Conservation (phyloP, 1,140 invertebrate species). For the Drosophila quadrilineata region DNA sequence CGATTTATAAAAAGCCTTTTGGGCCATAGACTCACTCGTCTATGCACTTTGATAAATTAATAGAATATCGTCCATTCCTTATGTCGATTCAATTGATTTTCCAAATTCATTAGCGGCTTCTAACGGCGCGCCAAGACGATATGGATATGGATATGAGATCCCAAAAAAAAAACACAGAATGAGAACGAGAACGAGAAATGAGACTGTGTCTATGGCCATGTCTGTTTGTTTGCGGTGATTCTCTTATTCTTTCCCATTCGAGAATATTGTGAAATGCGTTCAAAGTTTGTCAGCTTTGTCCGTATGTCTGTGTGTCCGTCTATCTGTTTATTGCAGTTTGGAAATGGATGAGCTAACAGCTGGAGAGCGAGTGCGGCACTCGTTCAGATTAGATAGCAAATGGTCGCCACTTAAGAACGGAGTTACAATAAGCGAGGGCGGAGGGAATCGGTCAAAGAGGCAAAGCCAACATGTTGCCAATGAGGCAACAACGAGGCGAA, state of each 20-base stretch:
- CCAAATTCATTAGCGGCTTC: conserved; percentile 69
- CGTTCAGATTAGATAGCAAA: conserved; percentile 70
- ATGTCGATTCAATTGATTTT: conserved; percentile 70
- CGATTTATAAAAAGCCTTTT: conserved; percentile 70
- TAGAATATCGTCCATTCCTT: conserved; percentile 54
- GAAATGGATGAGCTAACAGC: conserved; percentile 76
- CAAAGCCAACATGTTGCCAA: conserved; percentile 28
- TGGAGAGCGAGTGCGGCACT: conserved; percentile 70
- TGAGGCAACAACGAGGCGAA: conserved; percentile 15
- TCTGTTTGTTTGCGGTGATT: conserved; percentile 9
- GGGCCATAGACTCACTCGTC: conserved; percentile 14
- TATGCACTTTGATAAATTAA: conserved; percentile 77
- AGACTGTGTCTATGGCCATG: too few relatives aligned
- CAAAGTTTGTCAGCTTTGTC: conserved; percentile 39
- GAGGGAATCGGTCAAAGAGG: background rate
- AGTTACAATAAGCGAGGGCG: background rate
- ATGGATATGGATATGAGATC: conserved; percentile 12
- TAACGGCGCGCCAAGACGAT: conserved; percentile 44
- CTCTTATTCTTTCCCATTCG: conserved; percentile 10
- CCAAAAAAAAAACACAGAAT: background rate
- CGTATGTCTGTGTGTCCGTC: background rate
- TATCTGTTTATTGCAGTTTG: conserved; percentile 66
- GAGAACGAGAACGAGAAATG: background rate
- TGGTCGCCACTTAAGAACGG: conserved; percentile 38
- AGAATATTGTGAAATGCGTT: conserved; percentile 34